Evolutionary conservation across 2,888 invertebrate genomes (phyloP).

Genomic region (Lysandra coridon): DNA sequence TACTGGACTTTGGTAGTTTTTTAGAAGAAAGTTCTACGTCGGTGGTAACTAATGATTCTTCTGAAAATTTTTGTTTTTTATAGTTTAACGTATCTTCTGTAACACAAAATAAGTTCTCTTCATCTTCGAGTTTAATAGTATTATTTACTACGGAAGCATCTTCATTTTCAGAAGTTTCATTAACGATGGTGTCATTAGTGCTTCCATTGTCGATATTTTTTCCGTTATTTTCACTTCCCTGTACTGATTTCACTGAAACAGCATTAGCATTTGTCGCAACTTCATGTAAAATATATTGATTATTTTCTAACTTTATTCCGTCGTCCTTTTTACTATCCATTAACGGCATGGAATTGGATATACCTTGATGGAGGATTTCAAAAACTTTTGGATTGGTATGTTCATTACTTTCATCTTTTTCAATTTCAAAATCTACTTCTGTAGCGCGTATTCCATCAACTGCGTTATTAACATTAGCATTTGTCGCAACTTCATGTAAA

Average conservation of each 20-base stretch:
- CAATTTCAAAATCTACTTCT: neutral
- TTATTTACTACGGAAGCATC: too few relatives aligned
- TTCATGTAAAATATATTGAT: neutral
- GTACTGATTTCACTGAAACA: neutral
- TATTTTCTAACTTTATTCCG: neutral
- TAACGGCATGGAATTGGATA: conserved; percentile 11
- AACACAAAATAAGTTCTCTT: neutral
- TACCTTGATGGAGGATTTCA: neutral
- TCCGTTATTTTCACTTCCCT: neutral
- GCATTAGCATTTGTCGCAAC: neutral
- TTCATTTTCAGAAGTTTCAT: too few relatives aligned
- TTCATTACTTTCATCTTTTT: neutral
- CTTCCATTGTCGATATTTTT: neutral
- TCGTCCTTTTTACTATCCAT: neutral
- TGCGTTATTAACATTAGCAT: neutral
- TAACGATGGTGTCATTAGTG: neutral
- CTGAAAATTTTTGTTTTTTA: neutral
- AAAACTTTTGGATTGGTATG: neutral
- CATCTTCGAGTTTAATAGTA: too few relatives aligned
- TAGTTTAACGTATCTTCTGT: neutral
- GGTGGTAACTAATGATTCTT: neutral
- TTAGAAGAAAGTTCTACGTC: neutral
- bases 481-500: neutral
- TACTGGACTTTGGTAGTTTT: neutral
- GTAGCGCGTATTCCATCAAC: neutral